These are phyloP conservation scores for Varroa destructor DNA, from an alignment of 1,140 invertebrate species.

Conservation along the genomic window DNA sequence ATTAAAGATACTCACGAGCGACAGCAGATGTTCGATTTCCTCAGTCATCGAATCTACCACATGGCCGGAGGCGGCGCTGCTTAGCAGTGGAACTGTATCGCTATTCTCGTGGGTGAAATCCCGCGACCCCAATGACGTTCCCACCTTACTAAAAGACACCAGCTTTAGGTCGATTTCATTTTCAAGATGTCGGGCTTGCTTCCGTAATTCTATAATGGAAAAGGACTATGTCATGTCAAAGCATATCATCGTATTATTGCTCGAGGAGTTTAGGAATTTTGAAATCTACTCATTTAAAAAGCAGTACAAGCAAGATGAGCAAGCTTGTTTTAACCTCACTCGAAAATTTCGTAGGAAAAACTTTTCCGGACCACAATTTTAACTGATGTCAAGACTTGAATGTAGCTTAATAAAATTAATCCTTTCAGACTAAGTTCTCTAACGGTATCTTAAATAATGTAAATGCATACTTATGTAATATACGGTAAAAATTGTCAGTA, in stretches of 20 bases:
- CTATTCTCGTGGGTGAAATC: conserved; percentile 32
- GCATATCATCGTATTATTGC: neutral
- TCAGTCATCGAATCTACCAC: conserved; percentile 80
- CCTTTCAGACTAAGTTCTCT: too few species aligned
- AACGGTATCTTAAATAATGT: too few species aligned
- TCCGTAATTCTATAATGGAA: conserved; percentile 61
- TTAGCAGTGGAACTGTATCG: conserved; percentile 67
- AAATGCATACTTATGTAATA: too few species aligned
- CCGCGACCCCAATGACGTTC: conserved; percentile 45
- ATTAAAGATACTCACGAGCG: conserved; percentile 50
- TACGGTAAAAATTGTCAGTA: too few species aligned
- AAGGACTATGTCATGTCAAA: conserved; percentile 10
- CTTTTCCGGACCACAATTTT: too few species aligned
- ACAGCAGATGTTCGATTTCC: conserved; percentile 75
- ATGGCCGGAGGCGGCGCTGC: conserved; percentile 55
- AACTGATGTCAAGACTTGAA: too few species aligned
- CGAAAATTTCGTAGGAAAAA: too few species aligned
- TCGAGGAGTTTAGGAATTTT: too few species aligned
- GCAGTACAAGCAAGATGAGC: too few species aligned
- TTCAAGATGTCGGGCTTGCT: conserved; percentile 79
- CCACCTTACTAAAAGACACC: conserved; percentile 85
- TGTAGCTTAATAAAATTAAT: too few species aligned
- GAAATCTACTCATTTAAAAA: too few species aligned
- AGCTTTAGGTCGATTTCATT: conserved; percentile 94
- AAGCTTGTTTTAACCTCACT: too few species aligned